phyloP scores from a whole-genome alignment of 1,140 invertebrate genomes.

The Scaptomyza montana region DNA sequence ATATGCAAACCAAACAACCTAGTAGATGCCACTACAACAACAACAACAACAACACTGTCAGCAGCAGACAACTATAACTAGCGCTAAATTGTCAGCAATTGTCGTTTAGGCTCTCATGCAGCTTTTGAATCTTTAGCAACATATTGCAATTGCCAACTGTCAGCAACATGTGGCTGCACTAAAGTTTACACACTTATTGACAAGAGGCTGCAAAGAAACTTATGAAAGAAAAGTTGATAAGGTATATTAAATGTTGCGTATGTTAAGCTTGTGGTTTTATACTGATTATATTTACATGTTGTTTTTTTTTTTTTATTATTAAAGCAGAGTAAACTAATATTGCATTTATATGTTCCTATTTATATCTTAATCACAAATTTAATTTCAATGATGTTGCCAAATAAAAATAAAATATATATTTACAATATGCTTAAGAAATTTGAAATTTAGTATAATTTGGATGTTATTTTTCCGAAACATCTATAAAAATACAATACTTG shows the following conservation, averaged over 20 bases:
- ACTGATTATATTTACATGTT: neutral
- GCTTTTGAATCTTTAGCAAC: conserved; percentile 18
- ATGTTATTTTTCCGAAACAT: too few relatives aligned
- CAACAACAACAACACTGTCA: conserved; percentile 20
- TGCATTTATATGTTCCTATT: too few relatives aligned
- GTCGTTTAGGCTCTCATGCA: conserved; percentile 42
- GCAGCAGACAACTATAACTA: conserved; percentile 35
- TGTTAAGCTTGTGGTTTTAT: too few relatives aligned
- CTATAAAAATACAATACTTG: neutral
- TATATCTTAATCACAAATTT: too few relatives aligned
- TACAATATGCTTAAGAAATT: neutral
- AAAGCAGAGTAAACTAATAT: too few relatives aligned
- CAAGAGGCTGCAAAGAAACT: neutral
- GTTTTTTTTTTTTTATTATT: too few relatives aligned
- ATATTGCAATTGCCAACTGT: conserved; percentile 17
- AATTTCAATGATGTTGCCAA: too few relatives aligned
- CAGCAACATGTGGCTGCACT: conserved; percentile 28
- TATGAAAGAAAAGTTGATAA: neutral
- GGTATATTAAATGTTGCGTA: neutral
- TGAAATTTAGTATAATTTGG: neutral
- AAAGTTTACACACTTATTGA: conserved; percentile 5
- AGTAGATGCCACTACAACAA: conserved; percentile 15
- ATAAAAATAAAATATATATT: neutral
- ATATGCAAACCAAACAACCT: conserved; percentile 37
- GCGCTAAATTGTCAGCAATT: conserved; percentile 68